Conservation (phyloP, 2,797 vertebrate genomes). For the Etheostoma nigrum region DNA sequence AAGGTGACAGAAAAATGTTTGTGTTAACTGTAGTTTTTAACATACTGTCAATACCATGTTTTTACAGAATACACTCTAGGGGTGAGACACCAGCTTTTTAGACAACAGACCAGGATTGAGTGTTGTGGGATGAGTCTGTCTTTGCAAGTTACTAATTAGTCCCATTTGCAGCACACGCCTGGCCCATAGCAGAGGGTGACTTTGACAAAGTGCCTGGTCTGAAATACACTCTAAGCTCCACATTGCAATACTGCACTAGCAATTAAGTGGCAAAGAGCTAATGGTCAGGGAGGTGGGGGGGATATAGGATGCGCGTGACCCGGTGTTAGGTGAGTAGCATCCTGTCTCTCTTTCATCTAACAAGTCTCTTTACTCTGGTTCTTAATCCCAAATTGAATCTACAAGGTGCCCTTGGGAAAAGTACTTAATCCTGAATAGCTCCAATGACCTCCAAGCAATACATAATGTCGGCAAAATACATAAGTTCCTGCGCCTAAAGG, state of each 20-base stretch:
- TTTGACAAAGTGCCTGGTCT: conserved; percentile 79
- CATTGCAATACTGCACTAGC: conserved; percentile 66
- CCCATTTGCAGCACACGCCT: conserved; percentile 76
- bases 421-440: conserved; percentile 79
- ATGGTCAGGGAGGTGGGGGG: conserved; percentile 52
- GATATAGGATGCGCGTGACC: conserved; percentile 56
- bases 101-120: conserved; percentile 56
- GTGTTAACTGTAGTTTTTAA: conserved; percentile 48
- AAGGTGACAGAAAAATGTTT: conserved; percentile 15
- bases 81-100: conserved; percentile 31
- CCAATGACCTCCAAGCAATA: conserved; percentile 66
- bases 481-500: conserved; percentile 57
- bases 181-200: conserved; percentile 71
- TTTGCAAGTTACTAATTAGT: conserved; percentile 80
- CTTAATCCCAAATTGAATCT: conserved; percentile 87
- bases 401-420: conserved; percentile 83
- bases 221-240: conserved; percentile 70
- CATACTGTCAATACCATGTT: conserved; percentile 58
- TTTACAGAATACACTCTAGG: conserved; percentile 28
- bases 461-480: conserved; percentile 68
- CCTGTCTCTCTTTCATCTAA: conserved; percentile 64
- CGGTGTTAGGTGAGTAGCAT: conserved; percentile 67
- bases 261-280: conserved; percentile 76
- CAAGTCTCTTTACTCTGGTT: conserved; percentile 76
- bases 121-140: conserved; percentile 67